A percentile compares a stretch with the other conserved stretches of the same genome.
Conservation (phyloP, 1,140 invertebrate genomes). For the Atta cephalotes region DNA sequence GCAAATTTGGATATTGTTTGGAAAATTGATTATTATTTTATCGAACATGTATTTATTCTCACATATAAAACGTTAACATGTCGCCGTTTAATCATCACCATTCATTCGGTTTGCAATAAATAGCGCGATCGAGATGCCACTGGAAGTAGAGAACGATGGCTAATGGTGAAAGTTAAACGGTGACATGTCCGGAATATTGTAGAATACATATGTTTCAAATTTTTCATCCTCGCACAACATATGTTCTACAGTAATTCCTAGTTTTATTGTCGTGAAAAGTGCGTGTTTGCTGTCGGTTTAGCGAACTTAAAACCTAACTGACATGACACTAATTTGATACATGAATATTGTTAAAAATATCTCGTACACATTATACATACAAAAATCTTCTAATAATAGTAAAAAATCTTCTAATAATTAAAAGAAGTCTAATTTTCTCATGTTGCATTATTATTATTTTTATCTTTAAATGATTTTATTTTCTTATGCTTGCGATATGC, state of each 20-base stretch:
- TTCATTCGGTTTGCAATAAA: constrained; percentile 16
- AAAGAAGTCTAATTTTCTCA: not conserved
- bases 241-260: constrained; percentile 31
- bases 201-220: constrained; percentile 24
- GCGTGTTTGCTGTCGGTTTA: constrained; percentile 28
- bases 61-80: not conserved
- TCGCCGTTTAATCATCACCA: not conserved
- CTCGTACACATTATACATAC: not conserved
- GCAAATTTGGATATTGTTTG: not conserved
- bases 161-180: constrained; percentile 46
- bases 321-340: constrained; percentile 21
- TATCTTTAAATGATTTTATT: not conserved
- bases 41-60: not conserved
- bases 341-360: not conserved
- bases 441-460: not conserved
- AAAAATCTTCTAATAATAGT: constrained; percentile 2
- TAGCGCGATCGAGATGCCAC: constrained; percentile 16
- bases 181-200: constrained; percentile 39
- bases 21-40: constrained; percentile 10
- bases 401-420: constrained; percentile 2
- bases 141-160: constrained; percentile 29
- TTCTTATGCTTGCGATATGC: not conserved
- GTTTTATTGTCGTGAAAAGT: constrained; percentile 51
- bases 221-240: constrained; percentile 25
- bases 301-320: constrained; percentile 34